Evolutionary conservation across 1,140 invertebrate genomes (phyloP), one percentile per base, ranked within the genome.

Genomic region (Cotesia vestalis): DNA sequence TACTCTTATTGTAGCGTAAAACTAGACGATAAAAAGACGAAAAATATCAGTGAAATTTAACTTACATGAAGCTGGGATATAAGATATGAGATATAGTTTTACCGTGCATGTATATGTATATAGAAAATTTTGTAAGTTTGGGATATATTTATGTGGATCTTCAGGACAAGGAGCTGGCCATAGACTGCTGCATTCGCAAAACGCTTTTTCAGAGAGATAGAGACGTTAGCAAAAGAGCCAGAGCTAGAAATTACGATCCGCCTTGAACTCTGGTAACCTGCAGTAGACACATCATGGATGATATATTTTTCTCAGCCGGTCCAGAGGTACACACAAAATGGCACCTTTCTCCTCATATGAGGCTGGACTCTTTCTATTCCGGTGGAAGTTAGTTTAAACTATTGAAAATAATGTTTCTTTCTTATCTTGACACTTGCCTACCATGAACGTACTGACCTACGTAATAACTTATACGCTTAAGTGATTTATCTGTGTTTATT

Each of bases 281-380:
- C 74, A 71, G 67, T 70, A 75, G 75, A 81, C 79, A 75, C 78
- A 75, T 80, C 66, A 66, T 70, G 69, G 59, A 70, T 83, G 77
- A 80, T 83, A 83, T 82, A 69, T 36, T 55, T 64, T 67, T 67
- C 66, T 34, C 59, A 61, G 34, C 61, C 40, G 40, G 6, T 46
- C 6, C 11, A 46, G 40, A 46, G 6, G 38, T 66, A 38, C 66
- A 67, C 52, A 67, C 66, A 11, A n/a, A 69, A 67, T 14, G 57
- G 38, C 52, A 11, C 11, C 40, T 46, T 46, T 46, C 40, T 46
- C 5, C 40, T 46, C 40, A 46, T 46, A 46, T 46, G 40, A 46
- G 40, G 2, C 40, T 11, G 11, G 40, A 46, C 6, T 46, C 40
- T 46, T 60, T 55, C 51, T 38, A 14, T 27, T 66, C 46, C 38